These are phyloP conservation scores for Cyprinella venusta DNA, from an alignment of 2,797 vertebrate species.

Conservation along the genomic window DNA sequence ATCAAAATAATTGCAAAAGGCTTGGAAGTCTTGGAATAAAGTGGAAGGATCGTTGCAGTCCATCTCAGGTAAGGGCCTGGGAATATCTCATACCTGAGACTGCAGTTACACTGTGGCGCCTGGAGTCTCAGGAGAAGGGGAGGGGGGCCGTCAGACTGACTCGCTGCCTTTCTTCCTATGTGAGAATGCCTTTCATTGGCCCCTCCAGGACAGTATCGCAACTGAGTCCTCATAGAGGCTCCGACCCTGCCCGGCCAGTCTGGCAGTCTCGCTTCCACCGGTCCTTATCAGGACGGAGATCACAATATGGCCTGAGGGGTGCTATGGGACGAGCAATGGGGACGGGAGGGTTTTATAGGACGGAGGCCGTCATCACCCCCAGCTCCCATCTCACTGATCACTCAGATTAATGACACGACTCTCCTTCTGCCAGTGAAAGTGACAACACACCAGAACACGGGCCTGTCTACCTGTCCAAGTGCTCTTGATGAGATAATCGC, in stretches of 20 bases:
- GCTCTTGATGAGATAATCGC: slow-evolving; percentile 67
- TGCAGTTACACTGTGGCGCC: slow-evolving; percentile 88
- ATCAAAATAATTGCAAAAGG: slow-evolving; percentile 44
- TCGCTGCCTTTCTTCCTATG: slow-evolving; percentile 77
- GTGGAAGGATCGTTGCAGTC: slow-evolving; percentile 61
- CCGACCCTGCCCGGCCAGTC: slow-evolving; percentile 68
- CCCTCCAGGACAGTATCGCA: slow-evolving; percentile 65
- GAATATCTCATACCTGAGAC: slow-evolving; percentile 89
- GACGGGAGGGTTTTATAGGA: slow-evolving; percentile 59
- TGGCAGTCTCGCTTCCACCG: slow-evolving; percentile 71
- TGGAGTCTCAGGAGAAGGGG: slow-evolving; percentile 77
- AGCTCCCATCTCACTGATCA: slow-evolving; percentile 71
- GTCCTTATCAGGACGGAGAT: slow-evolving; percentile 72
- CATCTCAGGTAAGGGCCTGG: slow-evolving; percentile 75
- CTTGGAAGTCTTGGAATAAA: slow-evolving; percentile 41
- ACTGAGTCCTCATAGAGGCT: slow-evolving; percentile 69
- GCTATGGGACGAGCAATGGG: slow-evolving; percentile 48
- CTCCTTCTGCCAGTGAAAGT: slow-evolving; percentile 77
- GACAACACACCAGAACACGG: slow-evolving; percentile 72
- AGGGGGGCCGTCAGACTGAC: slow-evolving; percentile 74
- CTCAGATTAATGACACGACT: slow-evolving; percentile 74
- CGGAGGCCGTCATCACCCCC: slow-evolving; percentile 61
- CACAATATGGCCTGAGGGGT: slow-evolving; percentile 69
- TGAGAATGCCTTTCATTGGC: slow-evolving; percentile 75
- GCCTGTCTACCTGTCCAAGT: slow-evolving; percentile 60